Evolutionary conservation across 1,140 invertebrate species (phyloP), one percentile per base, ranked within the genome.

Genomic region (Lethrus apterus): DNA sequence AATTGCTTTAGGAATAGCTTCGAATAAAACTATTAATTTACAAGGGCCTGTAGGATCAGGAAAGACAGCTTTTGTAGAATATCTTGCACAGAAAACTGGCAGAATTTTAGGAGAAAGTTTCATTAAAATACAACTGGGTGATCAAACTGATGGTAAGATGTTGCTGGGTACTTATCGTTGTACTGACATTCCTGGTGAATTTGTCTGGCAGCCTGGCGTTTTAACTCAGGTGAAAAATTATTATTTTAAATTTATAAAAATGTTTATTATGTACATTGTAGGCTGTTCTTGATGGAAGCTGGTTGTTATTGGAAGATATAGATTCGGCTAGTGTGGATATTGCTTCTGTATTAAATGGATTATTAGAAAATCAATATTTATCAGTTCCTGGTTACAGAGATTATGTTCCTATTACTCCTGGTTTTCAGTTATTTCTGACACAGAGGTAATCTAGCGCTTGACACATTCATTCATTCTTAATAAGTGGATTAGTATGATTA

Each of bases 101-200:
- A 73, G 83, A 26, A 71, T 54, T 30, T 43, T 72, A 45, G 67
- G 69, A 1, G 53, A 64, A 23, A 68, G 64, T 36, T 81, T 83
- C 50, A 71, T 88, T 32, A 90, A 88, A 69, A 81, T 99, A 19
- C 95, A 99, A 64, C 70, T 99, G 3, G 92, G 93, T 2, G 94
- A 99, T 72, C 93, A 99, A 69, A 94, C 92, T n/a, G 96, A 99
- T 66, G 89, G 90, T 36, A 92, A 95, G 71, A 86, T 93, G 73
- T 65, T 99, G 10, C 67, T 99, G 8, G 96, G 96, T 4, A 88
- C 89, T 18, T 98, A 99, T 70, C 77, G 84, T 54, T 98, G 95
- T 65, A 96, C 95, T 0, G 93, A 98, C 63, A 76, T 95, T 23
- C 94, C 94, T 3, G 95, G 95, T 24, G 90, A 99, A 70, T 99